Conservation (phyloP, 2,113 vertebrate genomes). For the Lagopus leucura region DNA sequence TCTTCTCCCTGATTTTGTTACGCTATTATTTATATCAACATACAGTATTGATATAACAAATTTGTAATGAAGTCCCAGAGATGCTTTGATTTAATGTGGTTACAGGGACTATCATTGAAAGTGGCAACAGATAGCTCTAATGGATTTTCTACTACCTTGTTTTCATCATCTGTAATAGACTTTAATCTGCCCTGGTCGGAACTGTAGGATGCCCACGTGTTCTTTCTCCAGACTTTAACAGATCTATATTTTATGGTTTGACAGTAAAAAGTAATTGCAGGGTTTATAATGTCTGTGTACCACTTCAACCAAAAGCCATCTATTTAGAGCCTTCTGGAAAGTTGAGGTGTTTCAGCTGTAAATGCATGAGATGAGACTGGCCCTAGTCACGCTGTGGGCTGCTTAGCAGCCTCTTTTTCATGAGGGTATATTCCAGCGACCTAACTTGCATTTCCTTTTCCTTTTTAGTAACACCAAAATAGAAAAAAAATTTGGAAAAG, state of each 20-base stretch:
- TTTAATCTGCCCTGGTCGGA: slow-evolving; percentile 69
- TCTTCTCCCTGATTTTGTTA: slow-evolving; percentile 44
- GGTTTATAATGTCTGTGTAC: slow-evolving; percentile 61
- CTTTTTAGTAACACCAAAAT: neutral
- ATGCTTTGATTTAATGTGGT: slow-evolving; percentile 39
- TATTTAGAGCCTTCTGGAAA: slow-evolving; percentile 68
- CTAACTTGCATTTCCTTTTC: neutral
- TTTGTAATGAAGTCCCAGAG: slow-evolving; percentile 25
- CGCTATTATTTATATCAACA: slow-evolving; percentile 30
- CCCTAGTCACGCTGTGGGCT: neutral
- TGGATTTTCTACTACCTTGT: slow-evolving; percentile 74
- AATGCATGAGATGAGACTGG: slow-evolving; percentile 17
- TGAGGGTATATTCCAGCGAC: neutral
- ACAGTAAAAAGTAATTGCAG: slow-evolving; percentile 73
- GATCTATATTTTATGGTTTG: slow-evolving; percentile 75
- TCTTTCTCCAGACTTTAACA: slow-evolving; percentile 71
- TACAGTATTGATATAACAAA: slow-evolving; percentile 31
- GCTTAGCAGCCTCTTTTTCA: slow-evolving; percentile 45
- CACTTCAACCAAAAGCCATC: slow-evolving; percentile 68
- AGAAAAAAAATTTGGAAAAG: neutral
- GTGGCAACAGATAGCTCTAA: slow-evolving; percentile 64
- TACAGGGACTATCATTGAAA: slow-evolving; percentile 37
- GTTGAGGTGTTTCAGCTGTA: slow-evolving; percentile 40
- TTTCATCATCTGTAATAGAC: slow-evolving; percentile 73
- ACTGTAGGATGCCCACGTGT: slow-evolving; percentile 53